These are phyloP conservation scores for Hirtodrosophila trivittata DNA, from an alignment of 2,888 invertebrate genomes.

Conservation along the genomic window DNA sequence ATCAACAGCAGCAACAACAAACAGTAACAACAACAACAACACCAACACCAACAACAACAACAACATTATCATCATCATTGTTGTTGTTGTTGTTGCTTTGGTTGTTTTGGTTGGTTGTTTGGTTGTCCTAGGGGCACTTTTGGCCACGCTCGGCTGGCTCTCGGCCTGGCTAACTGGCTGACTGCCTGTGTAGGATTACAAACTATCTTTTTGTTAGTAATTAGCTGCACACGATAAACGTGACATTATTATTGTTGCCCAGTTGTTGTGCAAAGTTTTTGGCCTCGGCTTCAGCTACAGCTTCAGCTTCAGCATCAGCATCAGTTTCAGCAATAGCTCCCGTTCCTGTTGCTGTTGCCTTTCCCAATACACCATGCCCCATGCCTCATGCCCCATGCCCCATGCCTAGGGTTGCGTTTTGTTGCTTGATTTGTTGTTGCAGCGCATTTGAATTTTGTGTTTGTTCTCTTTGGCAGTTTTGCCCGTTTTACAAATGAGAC, in stretches of 20 bases:
- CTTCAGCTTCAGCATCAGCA: slow-evolving; percentile 13
- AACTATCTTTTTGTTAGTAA: slow-evolving; percentile 79
- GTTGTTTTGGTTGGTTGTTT: slow-evolving; percentile 27
- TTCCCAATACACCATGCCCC: neutral
- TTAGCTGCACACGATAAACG: slow-evolving; percentile 80
- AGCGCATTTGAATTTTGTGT: slow-evolving; percentile 51
- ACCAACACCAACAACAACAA: slow-evolving; percentile 19
- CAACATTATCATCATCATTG: slow-evolving; percentile 12
- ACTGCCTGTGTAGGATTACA: slow-evolving; percentile 71
- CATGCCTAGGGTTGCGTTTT: slow-evolving; percentile 2
- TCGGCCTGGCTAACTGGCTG: slow-evolving; percentile 38
- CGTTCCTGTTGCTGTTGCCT: slow-evolving; percentile 4
- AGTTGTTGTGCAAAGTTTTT: slow-evolving; percentile 67
- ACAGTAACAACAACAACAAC: slow-evolving; percentile 6
- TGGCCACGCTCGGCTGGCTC: slow-evolving; percentile 72
- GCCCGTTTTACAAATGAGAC: slow-evolving; percentile 73
- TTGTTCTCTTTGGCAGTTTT: slow-evolving; percentile 31
- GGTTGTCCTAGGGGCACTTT: slow-evolving; percentile 70
- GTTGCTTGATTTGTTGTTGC: slow-evolving; percentile 32
- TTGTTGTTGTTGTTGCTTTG: slow-evolving; percentile 23
- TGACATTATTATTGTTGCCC: slow-evolving; percentile 77
- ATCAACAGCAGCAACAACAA: slow-evolving; percentile 26
- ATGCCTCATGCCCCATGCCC: neutral
- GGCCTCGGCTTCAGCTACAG: slow-evolving; percentile 25
- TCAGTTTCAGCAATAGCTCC: neutral